phyloP scores from a whole-genome alignment of 2,113 vertebrate species.

The Eretmodus cyanostictus region DNA sequence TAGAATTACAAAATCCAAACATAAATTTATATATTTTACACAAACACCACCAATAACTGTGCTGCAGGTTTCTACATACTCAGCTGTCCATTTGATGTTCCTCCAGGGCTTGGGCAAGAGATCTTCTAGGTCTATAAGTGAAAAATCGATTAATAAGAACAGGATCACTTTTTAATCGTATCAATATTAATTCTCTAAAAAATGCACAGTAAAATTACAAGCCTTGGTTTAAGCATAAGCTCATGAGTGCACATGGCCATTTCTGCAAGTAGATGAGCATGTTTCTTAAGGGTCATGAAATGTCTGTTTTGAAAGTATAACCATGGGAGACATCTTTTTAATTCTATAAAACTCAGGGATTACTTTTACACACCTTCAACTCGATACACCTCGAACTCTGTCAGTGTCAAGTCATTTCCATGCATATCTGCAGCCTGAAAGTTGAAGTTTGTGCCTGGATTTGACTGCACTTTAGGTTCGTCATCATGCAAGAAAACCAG shows the following conservation, averaged over 20 bases:
- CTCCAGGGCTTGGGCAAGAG: constrained; percentile 59
- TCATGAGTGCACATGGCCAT: not conserved
- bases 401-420: constrained; percentile 32
- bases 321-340: not conserved
- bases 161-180: not conserved
- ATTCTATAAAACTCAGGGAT: not conserved
- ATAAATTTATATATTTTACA: not conserved
- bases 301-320: not conserved
- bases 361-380: constrained; percentile 48
- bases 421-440: constrained; percentile 37
- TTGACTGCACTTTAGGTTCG: not conserved
- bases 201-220: not conserved
- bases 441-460: constrained; percentile 19
- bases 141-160: not conserved
- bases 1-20: not conserved
- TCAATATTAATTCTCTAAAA: not conserved
- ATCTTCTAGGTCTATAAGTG: constrained; percentile 6
- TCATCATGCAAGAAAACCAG: constrained; percentile 13
- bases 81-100: constrained; percentile 39
- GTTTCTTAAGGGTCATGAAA: not conserved
- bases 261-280: not conserved
- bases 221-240: not conserved
- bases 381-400: constrained; percentile 62
- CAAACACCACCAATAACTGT: not conserved
- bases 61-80: constrained; percentile 31